Percentiles rank a stretch among this genome's conserved stretches.
Evolutionary conservation across 2,797 vertebrate species (phyloP).

Genomic region (Ptychobarbus kaznakovi): DNA sequence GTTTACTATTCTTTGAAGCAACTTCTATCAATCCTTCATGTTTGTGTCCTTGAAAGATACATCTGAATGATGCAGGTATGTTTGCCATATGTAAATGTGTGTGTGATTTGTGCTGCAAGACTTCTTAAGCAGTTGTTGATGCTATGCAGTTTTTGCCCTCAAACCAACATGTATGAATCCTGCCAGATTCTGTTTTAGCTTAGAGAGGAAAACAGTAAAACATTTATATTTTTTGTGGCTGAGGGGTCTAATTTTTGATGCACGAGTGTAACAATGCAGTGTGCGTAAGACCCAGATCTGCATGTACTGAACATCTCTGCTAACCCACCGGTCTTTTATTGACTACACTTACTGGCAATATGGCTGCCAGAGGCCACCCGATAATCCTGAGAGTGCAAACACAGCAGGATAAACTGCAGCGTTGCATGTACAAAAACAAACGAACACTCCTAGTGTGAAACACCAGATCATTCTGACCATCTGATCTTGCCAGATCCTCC

Average conservation of each 20-base stretch:
- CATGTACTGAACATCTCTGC: not conserved
- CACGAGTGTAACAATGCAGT: not conserved
- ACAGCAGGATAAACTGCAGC: conserved; percentile 30
- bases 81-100: not conserved
- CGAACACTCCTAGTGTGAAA: conserved; percentile 29
- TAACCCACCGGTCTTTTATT: conserved; percentile 19
- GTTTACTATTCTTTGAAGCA: not conserved
- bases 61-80: not conserved
- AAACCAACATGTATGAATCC: not conserved
- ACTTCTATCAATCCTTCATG: not conserved
- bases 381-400: conserved; percentile 45
- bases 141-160: not conserved
- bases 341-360: not conserved
- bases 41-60: not conserved
- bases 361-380: conserved; percentile 35
- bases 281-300: not conserved
- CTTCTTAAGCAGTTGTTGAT: not conserved
- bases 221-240: too few relatives aligned
- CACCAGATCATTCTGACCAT: not conserved
- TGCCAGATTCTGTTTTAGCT: not conserved
- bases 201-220: not conserved
- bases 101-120: not conserved
- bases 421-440: conserved; percentile 27
- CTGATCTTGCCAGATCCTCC: not conserved
- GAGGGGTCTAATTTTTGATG: not conserved